Base-by-base conservation (phyloP, 2,888 invertebrate genomes). In the Dolichopus griseipennis region DNA sequence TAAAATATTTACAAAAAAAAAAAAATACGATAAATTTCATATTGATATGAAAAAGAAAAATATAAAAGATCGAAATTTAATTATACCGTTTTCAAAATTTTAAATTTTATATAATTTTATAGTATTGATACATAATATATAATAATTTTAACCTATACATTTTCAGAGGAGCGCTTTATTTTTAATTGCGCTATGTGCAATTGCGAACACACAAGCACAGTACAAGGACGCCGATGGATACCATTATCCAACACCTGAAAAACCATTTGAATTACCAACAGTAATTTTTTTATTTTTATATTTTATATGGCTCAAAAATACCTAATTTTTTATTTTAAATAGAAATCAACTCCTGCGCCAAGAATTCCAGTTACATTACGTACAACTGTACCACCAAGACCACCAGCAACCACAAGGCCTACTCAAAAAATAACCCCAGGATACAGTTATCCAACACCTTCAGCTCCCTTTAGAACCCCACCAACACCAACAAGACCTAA, bases 101-200 rank as follows among this genome's bases (percentile, higher is more conserved):
- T n/a, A n/a, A n/a, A n/a, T n/a, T n/a, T n/a, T n/a, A n/a, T n/a
- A n/a, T n/a, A n/a, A n/a, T n/a, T n/a, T n/a, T n/a, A n/a, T n/a
- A n/a, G n/a, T n/a, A n/a, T 27, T 27, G 27, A 27, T 27, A 27
- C 27, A 27, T 27, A 27, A 27, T 27, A 5, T n/a, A n/a, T n/a
- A 27, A 27, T 41, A 41, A 6, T 52, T 52, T 64, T 41, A 12
- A 15, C 62, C 18, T 41, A 66, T 69, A 65, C 65, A 65, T 71
- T 72, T 72, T 70, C 76, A 79, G 79, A 79, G 76, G 78, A 76
- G 77, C 75, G 75, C 78, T 75, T 70, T 79, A 72, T 74, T 78
- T 70, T 73, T 78, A 66, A 74, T 79, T 71, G 75, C 77, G 76
- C 74, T 79, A 69, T 79, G 79, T 77, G 78, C 15, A 18, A 52